Conservation (phyloP, 1,140 invertebrate genomes). For the Achroia grisella region DNA sequence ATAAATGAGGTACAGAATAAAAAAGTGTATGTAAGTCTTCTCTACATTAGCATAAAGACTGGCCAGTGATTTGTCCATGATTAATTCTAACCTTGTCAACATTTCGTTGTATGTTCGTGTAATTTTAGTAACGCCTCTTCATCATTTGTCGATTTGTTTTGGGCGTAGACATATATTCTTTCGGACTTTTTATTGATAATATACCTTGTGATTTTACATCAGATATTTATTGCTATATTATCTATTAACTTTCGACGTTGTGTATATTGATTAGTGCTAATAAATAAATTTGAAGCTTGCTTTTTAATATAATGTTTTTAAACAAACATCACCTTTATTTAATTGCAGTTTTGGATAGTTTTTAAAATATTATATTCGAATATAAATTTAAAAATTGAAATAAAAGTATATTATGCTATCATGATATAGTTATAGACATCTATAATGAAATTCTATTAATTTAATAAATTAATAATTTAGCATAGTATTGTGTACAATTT, state of each 20-base stretch:
- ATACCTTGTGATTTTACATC: background rate
- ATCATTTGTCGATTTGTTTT: slow-evolving; percentile 26
- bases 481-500: no score
- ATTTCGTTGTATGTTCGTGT: slow-evolving; percentile 34
- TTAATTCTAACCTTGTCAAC: slow-evolving; percentile 49
- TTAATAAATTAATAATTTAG: no score
- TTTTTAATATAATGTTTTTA: no score
- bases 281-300: no score
- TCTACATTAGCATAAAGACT: slow-evolving; percentile 29
- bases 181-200: slow-evolving; percentile 1
- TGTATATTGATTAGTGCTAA: no score
- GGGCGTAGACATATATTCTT: background rate
- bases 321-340: no score
- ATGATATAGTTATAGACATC: no score
- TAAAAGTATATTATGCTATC: no score
- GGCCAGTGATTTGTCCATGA: slow-evolving; percentile 31
- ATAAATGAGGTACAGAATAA: slow-evolving; percentile 49
- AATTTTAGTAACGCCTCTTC: slow-evolving; percentile 44
- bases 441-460: no score
- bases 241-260: background rate
- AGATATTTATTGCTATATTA: background rate
- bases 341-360: no score
- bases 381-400: no score
- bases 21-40: slow-evolving; percentile 23
- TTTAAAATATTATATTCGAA: no score